Percentiles rank a stretch among this genome's conserved stretches.
Evolutionary conservation across 2,888 invertebrate genomes (phyloP).

Genomic region (Brachylomia viminalis): DNA sequence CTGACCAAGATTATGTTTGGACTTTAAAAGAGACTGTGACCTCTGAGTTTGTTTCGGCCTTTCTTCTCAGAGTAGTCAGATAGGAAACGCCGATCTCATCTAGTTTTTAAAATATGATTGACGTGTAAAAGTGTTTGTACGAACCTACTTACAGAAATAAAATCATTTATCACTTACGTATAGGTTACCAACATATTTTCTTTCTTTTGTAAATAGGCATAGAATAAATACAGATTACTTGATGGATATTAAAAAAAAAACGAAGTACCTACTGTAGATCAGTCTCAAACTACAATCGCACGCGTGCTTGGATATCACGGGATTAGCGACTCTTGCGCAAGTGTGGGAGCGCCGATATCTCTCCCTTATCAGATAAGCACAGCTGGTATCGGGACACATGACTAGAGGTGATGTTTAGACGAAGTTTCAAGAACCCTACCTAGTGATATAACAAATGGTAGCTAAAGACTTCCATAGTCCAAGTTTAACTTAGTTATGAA

Average conservation of each 20-base stretch:
- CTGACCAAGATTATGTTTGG: too few species aligned
- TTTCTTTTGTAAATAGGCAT: neutral
- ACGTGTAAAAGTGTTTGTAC: too few species aligned
- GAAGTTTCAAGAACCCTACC: neutral
- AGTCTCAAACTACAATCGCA: conserved; percentile 24
- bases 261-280: conserved; percentile 33
- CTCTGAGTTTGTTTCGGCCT: too few species aligned
- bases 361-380: conserved; percentile 47
- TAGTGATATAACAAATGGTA: neutral
- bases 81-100: too few species aligned
- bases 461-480: too few species aligned
- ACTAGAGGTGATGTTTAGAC: neutral
- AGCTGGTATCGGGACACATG: conserved; percentile 43
- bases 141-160: too few species aligned
- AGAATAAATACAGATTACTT: neutral
- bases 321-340: conserved; percentile 51
- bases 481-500: too few species aligned
- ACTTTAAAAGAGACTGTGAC: too few species aligned
- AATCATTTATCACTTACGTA: too few species aligned
- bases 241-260: neutral
- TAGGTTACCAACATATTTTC: too few species aligned
- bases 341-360: conserved; percentile 51
- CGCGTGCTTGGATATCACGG: conserved; percentile 39
- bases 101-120: too few species aligned
- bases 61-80: too few species aligned